Percentiles rank a stretch among this genome's conserved stretches.
phyloP scores from a whole-genome alignment of 2,888 invertebrate genomes.

The Polietes domitor region DNA sequence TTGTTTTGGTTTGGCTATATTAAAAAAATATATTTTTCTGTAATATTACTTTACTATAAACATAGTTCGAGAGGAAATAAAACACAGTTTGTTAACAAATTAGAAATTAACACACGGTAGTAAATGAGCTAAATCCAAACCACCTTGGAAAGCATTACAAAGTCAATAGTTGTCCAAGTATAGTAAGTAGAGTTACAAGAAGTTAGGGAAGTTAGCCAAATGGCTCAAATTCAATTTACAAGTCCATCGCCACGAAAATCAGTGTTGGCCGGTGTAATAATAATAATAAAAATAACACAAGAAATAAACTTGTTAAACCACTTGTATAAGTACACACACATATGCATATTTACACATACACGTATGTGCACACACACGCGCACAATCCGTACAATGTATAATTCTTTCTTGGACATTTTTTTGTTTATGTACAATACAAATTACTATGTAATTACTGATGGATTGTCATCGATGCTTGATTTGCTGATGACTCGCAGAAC shows the following conservation, averaged over 20 bases:
- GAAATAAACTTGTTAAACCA: slow-evolving; percentile 25
- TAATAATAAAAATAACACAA: slow-evolving; percentile 11
- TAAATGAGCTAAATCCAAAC: no score
- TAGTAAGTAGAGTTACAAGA: no score
- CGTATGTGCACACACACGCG: background rate
- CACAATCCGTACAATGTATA: background rate
- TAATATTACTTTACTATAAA: no score
- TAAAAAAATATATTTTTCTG: no score
- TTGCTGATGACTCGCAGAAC: no score
- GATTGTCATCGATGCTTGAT: background rate
- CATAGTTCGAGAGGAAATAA: no score
- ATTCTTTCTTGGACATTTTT: slow-evolving; percentile 10
- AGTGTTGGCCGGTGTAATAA: background rate
- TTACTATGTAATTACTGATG: background rate
- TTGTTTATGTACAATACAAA: slow-evolving; percentile 20
- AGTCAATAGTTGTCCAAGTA: no score
- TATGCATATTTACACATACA: background rate
- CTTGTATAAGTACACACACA: background rate
- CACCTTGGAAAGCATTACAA: no score
- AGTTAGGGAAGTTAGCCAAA: no score
- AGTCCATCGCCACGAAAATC: background rate
- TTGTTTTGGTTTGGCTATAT: no score
- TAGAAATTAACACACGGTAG: no score
- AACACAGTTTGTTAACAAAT: no score
- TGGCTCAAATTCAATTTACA: background rate